Base-by-base conservation (phyloP, 2,113 vertebrate species). In the Eupsittula cactorum region DNA sequence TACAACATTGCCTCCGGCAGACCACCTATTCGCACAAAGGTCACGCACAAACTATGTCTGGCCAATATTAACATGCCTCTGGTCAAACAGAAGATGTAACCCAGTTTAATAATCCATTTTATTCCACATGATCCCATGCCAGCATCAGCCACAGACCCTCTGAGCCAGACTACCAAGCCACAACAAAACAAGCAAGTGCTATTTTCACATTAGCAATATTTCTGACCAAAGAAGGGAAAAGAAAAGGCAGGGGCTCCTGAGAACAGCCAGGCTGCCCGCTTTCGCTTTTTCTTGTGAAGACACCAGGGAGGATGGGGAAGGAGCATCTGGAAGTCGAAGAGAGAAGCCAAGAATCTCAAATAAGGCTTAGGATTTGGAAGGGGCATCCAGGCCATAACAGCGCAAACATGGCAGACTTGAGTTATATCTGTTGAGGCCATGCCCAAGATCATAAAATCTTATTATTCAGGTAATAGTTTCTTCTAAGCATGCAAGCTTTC, bases 21-120 rank as follows among this genome's bases (percentile, higher is more conserved):
- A 37, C 15, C 21, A 53, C 15, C 4, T 14, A 11, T 10, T 57
- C 28, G 29, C 35, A 77, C 49, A 63, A 46, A 80, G 39, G 33
- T 25, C 76, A 47, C 4, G 0, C 9, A 16, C 35, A 69, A 5
- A n/a, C 62, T 28, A 8, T 3, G 1, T 4, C 27, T 18, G 69
- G 41, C 13, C 41, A 89, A 46, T 7, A 24, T 35, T 29, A 46
- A 25, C 8, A 17, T 24, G 53, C 24, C 24, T 35, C 35, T 84
- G 41, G 18, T 25, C 55, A 75, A 63, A 59, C 13, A 81, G 46
- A 87, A n/a, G 24, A 49, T 6, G 60, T 6, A 65, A 18, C 5
- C 6, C 33, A 52, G 3, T 6, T 57, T 33, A 55, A 74, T 27
- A 52, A 74, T 41, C n/a, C 42, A 31, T 69, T 23, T 27, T 76